Percentiles rank a stretch among this genome's conserved stretches.
Conservation (phyloP, 2,113 vertebrate genomes). For the Cebidichthys violaceus region DNA sequence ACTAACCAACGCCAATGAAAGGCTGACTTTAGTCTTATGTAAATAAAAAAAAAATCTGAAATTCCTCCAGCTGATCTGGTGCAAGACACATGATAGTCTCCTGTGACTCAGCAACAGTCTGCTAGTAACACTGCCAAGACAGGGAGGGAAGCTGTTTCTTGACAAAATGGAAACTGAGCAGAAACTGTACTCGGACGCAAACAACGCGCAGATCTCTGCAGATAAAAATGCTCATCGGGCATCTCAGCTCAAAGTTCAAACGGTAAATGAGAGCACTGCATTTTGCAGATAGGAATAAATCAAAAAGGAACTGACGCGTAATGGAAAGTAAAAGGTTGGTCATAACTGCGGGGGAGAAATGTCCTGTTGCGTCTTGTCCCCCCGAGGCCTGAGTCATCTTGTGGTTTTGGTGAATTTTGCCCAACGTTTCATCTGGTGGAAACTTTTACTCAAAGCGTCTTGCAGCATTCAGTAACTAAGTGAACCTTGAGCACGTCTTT, state of each 20-base stretch:
- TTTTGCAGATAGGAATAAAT: background rate
- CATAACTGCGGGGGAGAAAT: background rate
- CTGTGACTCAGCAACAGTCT: slow-evolving; percentile 33
- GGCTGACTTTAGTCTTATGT: background rate
- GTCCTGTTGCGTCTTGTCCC: slow-evolving; percentile 26
- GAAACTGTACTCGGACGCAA: background rate
- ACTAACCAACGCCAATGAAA: background rate
- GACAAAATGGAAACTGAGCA: background rate
- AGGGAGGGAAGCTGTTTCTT: background rate
- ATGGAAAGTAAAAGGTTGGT: slow-evolving; percentile 38
- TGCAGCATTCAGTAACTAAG: background rate
- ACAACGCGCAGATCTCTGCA: background rate
- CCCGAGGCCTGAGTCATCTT: slow-evolving; percentile 29
- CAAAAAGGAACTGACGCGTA: slow-evolving; percentile 1
- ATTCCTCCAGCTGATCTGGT: slow-evolving; percentile 20
- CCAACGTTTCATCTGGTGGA: slow-evolving; percentile 33
- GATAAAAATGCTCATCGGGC: background rate
- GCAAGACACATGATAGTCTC: slow-evolving; percentile 29
- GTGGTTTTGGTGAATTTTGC: slow-evolving; percentile 15
- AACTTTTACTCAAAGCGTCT: slow-evolving; percentile 19
- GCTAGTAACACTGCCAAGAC: slow-evolving; percentile 22
- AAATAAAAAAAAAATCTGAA: slow-evolving; percentile 16
- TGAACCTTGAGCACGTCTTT: background rate
- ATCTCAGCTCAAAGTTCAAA: background rate
- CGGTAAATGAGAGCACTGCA: background rate